Percentiles rank a stretch among this genome's conserved stretches.
Conservation (phyloP, 2,888 invertebrate species). For the Torymus tubicola region DNA sequence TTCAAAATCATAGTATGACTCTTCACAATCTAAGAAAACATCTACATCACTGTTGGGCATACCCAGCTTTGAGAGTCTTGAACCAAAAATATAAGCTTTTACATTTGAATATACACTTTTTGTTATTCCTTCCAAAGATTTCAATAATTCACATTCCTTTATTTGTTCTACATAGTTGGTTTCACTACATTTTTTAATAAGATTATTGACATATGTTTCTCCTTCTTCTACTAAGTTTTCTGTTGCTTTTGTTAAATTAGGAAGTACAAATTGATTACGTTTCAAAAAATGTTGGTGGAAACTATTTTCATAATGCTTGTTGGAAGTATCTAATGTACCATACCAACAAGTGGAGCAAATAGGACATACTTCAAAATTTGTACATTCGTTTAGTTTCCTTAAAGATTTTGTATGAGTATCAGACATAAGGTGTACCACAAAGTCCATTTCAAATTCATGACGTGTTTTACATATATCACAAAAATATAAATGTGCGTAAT, state of each 20-base stretch:
- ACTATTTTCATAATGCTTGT: not conserved
- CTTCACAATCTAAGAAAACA: conserved; percentile 69
- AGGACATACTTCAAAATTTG: conserved; percentile 38
- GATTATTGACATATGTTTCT: too few species aligned
- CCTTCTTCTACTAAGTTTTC: conserved; percentile 28
- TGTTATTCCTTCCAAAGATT: conserved; percentile 45
- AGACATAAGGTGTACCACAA: conserved; percentile 59
- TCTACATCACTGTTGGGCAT: conserved; percentile 68
- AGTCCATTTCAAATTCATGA: conserved; percentile 56
- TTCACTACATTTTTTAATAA: too few species aligned
- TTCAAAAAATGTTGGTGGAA: conserved; percentile 26
- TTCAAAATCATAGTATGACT: conserved; percentile 33
- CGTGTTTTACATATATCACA: conserved; percentile 57
- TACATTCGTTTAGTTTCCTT: conserved; percentile 56
- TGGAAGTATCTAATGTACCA: conserved; percentile 10
- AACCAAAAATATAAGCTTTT: conserved; percentile 80
- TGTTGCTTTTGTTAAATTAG: conserved; percentile 54
- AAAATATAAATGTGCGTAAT: conserved; percentile 59
- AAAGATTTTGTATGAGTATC: conserved; percentile 47
- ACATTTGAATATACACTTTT: conserved; percentile 54
- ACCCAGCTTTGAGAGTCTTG: conserved; percentile 79
- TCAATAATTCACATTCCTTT: conserved; percentile 54
- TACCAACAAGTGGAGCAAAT: conserved; percentile 13
- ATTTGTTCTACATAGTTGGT: conserved; percentile 45
- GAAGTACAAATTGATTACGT: conserved; percentile 56